Evolutionary conservation across 2,113 vertebrate genomes (phyloP), one percentile per base, ranked within the genome.

Genomic region (Scatophagus argus): DNA sequence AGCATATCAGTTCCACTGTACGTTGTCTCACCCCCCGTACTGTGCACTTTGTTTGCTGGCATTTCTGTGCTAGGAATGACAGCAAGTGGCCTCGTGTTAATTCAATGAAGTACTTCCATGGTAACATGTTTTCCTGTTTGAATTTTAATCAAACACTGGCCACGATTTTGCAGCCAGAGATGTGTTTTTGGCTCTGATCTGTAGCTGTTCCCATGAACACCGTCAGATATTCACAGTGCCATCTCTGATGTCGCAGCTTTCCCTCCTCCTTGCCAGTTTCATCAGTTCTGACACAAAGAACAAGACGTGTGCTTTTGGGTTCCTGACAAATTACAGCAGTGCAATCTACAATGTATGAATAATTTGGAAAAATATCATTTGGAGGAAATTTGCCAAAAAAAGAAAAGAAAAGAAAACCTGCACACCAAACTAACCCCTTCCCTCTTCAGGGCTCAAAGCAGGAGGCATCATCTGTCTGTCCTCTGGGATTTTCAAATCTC

Each of bases 261-360:
- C 81, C 83, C 81, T 78, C 89, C 74, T 81, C 59, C 83, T 82
- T 78, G 56, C 70, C 78, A 85, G 74, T 79, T 91, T 93, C 84
- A 93, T 93, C 76, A 80, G 83, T 89, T 93, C 77, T 92, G 90
- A 93, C 91, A 87, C 63, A 38, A 54, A 90, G 82, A 90, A 90
- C 92, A 83, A 87, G 86, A 90, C 90, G 88, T 90, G 79, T 81
- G 89, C 87, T 79, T 91, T 89, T 89, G 87, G 89, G 80, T 85
- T 89, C 75, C 82, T 88, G 88, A 93, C 88, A 93, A 93, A 94
- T 92, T 90, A 91, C 64, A 60, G 79, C 70, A 61, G 80, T 59
- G 71, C 79, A 86, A 77, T 92, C 81, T 60, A 88, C 63, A 86
- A 44, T 55, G 83, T 84, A 84, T 88, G 83, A 92, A 93, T 88